These are phyloP conservation scores for Cyanistes caeruleus DNA, from an alignment of 2,113 vertebrate species.

Conservation along the genomic window DNA sequence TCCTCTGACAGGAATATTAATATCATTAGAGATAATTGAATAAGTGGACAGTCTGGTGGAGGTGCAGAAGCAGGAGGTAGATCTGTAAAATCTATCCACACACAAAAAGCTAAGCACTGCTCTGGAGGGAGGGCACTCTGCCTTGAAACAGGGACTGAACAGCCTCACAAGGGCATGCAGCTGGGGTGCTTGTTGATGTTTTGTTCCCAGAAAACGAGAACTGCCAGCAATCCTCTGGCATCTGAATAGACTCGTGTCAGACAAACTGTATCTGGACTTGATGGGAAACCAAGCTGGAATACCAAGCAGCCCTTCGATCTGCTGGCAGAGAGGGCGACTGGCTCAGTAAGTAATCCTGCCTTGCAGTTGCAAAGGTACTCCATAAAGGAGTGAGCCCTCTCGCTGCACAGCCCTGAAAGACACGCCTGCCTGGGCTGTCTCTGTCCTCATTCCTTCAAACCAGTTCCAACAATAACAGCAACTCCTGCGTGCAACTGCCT, in stretches of 20 bases:
- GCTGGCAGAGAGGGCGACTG: not conserved
- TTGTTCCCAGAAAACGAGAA: conserved; percentile 45
- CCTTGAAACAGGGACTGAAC: conserved; percentile 35
- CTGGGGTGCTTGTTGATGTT: conserved; percentile 46
- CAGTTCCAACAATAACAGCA: conserved; percentile 13
- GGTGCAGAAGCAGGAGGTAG: not conserved
- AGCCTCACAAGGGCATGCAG: conserved; percentile 30
- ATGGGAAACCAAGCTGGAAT: not conserved
- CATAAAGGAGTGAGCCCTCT: conserved; percentile 33
- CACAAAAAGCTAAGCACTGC: not conserved
- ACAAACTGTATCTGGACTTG: conserved; percentile 29
- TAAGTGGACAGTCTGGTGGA: not conserved
- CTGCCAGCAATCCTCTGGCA: conserved; percentile 46
- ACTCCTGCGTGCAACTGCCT: conserved; percentile 15
- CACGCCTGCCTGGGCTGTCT: conserved; percentile 36
- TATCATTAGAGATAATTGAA: not conserved
- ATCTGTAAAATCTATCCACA: conserved; percentile 16
- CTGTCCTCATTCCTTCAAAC: conserved; percentile 34
- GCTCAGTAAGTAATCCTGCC: not conserved
- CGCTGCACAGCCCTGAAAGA: conserved; percentile 20
- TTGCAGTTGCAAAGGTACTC: conserved; percentile 15
- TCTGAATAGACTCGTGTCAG: conserved; percentile 31
- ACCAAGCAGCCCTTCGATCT: conserved; percentile 28
- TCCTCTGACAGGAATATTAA: conserved; percentile 12
- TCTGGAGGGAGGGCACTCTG: conserved; percentile 34